phyloP scores from a whole-genome alignment of 2,113 vertebrate genomes.

The Isichthys henryi region DNA sequence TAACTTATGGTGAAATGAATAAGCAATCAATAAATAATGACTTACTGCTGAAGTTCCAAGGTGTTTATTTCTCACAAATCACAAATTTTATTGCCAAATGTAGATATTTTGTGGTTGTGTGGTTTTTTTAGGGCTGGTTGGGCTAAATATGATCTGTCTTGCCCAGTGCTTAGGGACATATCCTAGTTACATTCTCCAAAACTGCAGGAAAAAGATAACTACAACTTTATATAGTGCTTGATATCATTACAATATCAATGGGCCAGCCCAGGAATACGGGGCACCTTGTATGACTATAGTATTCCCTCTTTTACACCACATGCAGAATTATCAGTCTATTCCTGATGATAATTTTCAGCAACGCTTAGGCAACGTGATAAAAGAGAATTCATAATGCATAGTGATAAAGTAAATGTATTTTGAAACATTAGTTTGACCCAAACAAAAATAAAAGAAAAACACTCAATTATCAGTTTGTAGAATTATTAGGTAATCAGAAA shows the following conservation, averaged over 20 bases:
- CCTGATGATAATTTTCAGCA: not conserved
- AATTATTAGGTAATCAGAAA: too few species aligned
- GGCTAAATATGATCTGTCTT: not conserved
- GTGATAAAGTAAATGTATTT: too few species aligned
- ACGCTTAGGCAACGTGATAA: not conserved
- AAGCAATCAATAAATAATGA: not conserved
- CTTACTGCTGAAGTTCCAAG: not conserved
- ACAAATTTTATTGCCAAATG: not conserved
- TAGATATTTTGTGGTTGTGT: not conserved
- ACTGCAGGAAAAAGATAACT: conserved; percentile 36
- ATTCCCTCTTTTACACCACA: conserved; percentile 44
- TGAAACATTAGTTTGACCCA: too few species aligned
- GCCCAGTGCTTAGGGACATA: not conserved
- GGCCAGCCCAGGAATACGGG: conserved; percentile 36
- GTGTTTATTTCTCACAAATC: not conserved
- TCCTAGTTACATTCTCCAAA: not conserved
- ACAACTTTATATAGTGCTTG: conserved; percentile 45
- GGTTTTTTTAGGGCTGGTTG: not conserved
- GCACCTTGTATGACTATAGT: conserved; percentile 54
- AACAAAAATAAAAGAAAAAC: too few species aligned
- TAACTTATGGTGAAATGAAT: not conserved
- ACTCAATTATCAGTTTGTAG: too few species aligned
- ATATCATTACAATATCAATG: conserved; percentile 49
- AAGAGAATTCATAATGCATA: not conserved
- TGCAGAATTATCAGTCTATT: not conserved